Conservation (phyloP, 2,113 vertebrate genomes). For the Paramisgurnus dabryanus region DNA sequence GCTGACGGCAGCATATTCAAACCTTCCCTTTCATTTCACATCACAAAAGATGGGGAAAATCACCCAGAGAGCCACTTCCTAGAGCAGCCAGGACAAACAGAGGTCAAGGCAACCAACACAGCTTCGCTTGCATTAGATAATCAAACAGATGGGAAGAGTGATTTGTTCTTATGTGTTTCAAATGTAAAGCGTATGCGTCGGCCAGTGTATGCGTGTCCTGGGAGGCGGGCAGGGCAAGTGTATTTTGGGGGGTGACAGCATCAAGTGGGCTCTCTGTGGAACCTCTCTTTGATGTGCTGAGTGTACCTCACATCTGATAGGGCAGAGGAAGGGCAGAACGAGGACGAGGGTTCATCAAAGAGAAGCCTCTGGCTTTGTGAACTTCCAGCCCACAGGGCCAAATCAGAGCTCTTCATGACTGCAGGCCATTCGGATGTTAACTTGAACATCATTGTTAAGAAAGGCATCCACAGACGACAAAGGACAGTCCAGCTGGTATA, state of each 20-base stretch:
- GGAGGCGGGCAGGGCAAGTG: neutral
- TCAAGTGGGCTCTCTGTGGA: slow-evolving; percentile 60
- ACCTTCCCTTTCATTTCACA: slow-evolving; percentile 76
- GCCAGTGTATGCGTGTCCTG: slow-evolving; percentile 45
- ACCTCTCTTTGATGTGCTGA: slow-evolving; percentile 70
- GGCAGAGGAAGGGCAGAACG: slow-evolving; percentile 55
- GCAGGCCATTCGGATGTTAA: slow-evolving; percentile 46
- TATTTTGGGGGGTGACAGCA: slow-evolving; percentile 41
- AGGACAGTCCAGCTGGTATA: neutral
- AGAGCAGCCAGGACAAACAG: slow-evolving; percentile 53
- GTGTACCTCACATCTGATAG: slow-evolving; percentile 59
- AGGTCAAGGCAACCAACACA: slow-evolving; percentile 61
- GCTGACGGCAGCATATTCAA: slow-evolving; percentile 69
- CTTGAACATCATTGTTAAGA: slow-evolving; percentile 10
- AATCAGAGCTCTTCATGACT: slow-evolving; percentile 29
- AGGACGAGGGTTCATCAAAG: slow-evolving; percentile 57
- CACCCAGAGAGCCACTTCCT: slow-evolving; percentile 75
- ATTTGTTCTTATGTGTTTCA: slow-evolving; percentile 55
- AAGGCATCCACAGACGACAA: neutral
- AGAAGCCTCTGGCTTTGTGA: slow-evolving; percentile 49
- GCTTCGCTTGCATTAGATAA: slow-evolving; percentile 62
- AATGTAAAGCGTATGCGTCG: slow-evolving; percentile 69
- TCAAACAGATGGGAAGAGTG: slow-evolving; percentile 66
- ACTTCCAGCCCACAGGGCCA: slow-evolving; percentile 33
- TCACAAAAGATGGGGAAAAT: slow-evolving; percentile 80